A percentile compares a stretch with the other conserved stretches of the same genome.
Conservation (phyloP, 2,113 vertebrate genomes). For the Henicopernis longicauda region DNA sequence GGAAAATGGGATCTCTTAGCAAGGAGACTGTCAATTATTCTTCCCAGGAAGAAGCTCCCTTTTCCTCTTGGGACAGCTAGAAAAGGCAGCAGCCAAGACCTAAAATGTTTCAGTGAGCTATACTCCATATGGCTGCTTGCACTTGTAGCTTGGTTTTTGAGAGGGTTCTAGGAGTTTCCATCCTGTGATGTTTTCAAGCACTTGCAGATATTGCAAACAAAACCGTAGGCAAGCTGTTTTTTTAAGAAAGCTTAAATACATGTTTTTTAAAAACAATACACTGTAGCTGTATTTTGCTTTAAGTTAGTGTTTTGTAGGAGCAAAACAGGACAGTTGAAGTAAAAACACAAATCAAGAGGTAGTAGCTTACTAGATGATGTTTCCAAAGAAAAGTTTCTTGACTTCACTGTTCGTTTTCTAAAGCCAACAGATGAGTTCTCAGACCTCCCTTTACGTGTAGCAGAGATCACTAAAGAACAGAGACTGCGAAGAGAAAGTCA, state of each 20-base stretch:
- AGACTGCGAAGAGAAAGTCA: conserved; percentile 79
- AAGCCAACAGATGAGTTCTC: conserved; percentile 94
- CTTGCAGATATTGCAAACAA: background rate
- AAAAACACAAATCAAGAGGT: background rate
- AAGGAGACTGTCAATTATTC: background rate
- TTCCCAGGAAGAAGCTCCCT: background rate
- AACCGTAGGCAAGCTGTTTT: background rate
- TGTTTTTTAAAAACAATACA: background rate
- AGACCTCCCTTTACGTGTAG: conserved; percentile 82
- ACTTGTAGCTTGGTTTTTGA: background rate
- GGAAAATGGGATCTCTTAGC: background rate
- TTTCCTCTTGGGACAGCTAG: background rate
- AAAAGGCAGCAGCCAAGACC: background rate
- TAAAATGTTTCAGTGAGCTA: background rate
- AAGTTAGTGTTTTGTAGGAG: background rate
- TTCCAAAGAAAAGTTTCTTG: background rate
- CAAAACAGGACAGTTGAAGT: background rate
- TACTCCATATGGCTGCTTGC: rapidly evolving
- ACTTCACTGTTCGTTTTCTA: conserved; percentile 15
- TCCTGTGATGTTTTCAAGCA: background rate
- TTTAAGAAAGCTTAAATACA: background rate
- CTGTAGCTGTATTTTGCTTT: background rate
- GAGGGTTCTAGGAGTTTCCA: background rate
- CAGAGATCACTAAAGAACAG: conserved; percentile 88
- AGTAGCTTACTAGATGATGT: background rate